These are phyloP conservation scores for Labeo rohita DNA, from an alignment of 2,113 vertebrate species.

Conservation along the genomic window DNA sequence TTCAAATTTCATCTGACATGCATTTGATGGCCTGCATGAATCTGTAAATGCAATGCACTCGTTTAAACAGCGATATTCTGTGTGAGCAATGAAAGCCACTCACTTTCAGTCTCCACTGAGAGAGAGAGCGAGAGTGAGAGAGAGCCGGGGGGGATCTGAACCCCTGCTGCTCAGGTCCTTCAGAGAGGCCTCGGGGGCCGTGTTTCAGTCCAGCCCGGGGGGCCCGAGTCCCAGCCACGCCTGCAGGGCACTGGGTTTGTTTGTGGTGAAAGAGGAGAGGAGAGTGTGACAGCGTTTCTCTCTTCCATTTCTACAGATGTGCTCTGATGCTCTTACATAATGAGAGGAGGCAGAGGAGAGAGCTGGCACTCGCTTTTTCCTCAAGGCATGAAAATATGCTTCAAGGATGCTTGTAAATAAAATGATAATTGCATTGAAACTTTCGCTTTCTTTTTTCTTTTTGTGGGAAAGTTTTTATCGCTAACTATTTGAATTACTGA, in stretches of 20 bases:
- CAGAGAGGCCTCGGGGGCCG: slow-evolving; percentile 52
- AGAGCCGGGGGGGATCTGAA: slow-evolving; percentile 19
- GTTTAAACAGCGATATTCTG: neutral
- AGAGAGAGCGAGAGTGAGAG: slow-evolving; percentile 24
- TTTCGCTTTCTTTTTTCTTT: slow-evolving; percentile 8
- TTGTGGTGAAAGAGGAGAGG: slow-evolving; percentile 41
- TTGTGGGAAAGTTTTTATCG: neutral
- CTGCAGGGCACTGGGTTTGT: slow-evolving; percentile 53
- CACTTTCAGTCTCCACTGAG: neutral
- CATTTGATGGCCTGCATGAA: slow-evolving; percentile 4
- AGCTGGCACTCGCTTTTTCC: slow-evolving; percentile 30
- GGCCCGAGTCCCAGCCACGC: slow-evolving; percentile 50
- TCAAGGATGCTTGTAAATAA: slow-evolving; percentile 36
- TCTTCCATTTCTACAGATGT: slow-evolving; percentile 36
- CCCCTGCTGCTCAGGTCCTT: slow-evolving; percentile 51
- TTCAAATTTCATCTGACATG: slow-evolving; percentile 4
- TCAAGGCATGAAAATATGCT: slow-evolving; percentile 19
- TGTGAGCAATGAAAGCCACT: slow-evolving; percentile 20
- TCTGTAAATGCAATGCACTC: neutral
- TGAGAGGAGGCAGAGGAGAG: slow-evolving; percentile 22
- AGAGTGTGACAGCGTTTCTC: slow-evolving; percentile 21
- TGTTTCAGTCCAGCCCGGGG: slow-evolving; percentile 55
- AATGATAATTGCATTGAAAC: slow-evolving; percentile 13
- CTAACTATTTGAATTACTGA: neutral
- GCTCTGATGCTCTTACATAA: slow-evolving; percentile 53